Percentiles rank a stretch among this genome's conserved stretches.
Evolutionary conservation across 2,797 vertebrate species (phyloP).

Genomic region (Phalloptychus januarius): DNA sequence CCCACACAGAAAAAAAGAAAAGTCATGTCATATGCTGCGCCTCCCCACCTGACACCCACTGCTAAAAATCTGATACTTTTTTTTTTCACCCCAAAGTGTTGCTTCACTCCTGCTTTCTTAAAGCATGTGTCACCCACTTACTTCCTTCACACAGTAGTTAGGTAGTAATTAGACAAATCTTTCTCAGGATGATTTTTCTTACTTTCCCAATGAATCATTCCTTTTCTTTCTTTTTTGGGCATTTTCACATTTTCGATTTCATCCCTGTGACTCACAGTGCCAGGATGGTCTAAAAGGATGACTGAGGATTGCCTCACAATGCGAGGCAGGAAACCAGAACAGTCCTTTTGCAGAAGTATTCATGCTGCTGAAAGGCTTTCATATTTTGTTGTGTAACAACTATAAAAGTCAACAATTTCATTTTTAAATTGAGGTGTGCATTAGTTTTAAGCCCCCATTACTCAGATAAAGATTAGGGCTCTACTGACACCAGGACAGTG

Average conservation of each 20-base stretch:
- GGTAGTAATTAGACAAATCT: conserved; percentile 40
- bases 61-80: background rate
- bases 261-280: conserved; percentile 31
- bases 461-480: background rate
- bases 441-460: background rate
- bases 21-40: background rate
- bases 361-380: background rate
- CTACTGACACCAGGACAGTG: background rate
- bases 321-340: background rate
- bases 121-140: conserved; percentile 21
- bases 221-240: background rate
- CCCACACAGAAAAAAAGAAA: background rate
- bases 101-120: conserved; percentile 17
- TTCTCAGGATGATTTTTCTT: conserved; percentile 24
- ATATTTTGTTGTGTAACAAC: background rate
- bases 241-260: conserved; percentile 19
- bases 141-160: conserved; percentile 16
- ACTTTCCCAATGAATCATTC: conserved; percentile 11
- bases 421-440: too few species aligned
- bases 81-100: conserved; percentile 1
- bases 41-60: conserved; percentile 12
- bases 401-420: too few species aligned
- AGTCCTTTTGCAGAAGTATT: background rate
- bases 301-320: background rate
- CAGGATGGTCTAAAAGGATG: conserved; percentile 5